Base-by-base conservation (phyloP, 1,140 invertebrate genomes). In the Sarcophaga bullata region DNA sequence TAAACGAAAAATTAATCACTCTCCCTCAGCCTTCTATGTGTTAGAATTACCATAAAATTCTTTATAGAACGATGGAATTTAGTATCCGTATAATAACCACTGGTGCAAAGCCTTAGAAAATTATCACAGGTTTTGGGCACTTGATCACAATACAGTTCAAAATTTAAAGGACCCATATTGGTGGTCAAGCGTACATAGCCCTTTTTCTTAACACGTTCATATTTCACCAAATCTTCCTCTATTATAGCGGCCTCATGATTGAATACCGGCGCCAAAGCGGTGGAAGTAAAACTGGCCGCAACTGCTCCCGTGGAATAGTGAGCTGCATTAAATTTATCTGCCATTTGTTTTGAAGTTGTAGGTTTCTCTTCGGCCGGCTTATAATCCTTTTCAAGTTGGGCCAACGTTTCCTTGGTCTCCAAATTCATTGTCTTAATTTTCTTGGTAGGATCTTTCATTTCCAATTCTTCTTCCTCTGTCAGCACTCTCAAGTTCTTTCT, bases 241-340 rank as follows among this genome's bases (percentile, higher is more conserved):
- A 99, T 92, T 80, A 99, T 94, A 37, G 98, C 98, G 83, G 98
- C 95, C 91, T 98, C 95, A 86, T 97, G 95, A 52, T 93, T 92
- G 9, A 97, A 97, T 84, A 95, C 93, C 4, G 95, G 95, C 37
- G 94, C 95, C 95, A 99, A 97, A 0, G 95, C 95, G 3, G 99
- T 99, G 0, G 98, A 99, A 8, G 99, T 99, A 88, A 99, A 99
- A 85, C 97, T 96, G 9, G 98, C 98, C 7, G 99, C 97, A 17
- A 99, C 98, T 80, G 93, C 94, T 13, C 98, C 99, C 47, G 98
- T 99, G 0, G 98, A 99, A 91, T 98, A 99, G 91, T 98, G 96
- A 15, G 98, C 98, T 37, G 98, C 96, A 94, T 99, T 99, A 87
- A 99, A 95, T 90, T 95, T 95, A 91, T 99, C 98, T 25, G 96